Conservation (phyloP, 2,888 invertebrate species). For the Thymelicus lineola region DNA sequence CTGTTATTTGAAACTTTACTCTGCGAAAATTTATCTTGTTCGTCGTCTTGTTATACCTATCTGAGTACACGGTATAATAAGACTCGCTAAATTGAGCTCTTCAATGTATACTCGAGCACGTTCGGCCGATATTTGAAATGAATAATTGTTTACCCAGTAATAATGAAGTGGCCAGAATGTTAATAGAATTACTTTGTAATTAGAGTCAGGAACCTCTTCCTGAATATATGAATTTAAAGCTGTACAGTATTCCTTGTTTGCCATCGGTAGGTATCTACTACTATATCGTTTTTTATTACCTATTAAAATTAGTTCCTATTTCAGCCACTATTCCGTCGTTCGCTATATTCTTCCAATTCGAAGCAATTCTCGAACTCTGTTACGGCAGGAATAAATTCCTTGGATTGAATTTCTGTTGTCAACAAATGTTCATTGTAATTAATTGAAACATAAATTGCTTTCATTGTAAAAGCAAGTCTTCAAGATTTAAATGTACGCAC, state of each 20-base stretch:
- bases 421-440: no score
- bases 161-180: slow-evolving; percentile 33
- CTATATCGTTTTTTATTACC: no score
- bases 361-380: no score
- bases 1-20: slow-evolving; percentile 75
- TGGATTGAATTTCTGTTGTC: no score
- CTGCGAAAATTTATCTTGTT: slow-evolving; percentile 66
- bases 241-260: background rate
- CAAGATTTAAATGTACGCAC: no score
- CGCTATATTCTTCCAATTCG: no score
- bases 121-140: slow-evolving; percentile 25
- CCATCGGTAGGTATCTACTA: no score
- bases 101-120: slow-evolving; percentile 18
- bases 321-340: no score
- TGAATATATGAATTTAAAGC: background rate
- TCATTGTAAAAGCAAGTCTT: no score
- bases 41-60: slow-evolving; percentile 48
- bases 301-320: no score
- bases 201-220: background rate
- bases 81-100: slow-evolving; percentile 38
- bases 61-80: slow-evolving; percentile 42
- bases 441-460: no score
- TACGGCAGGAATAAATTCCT: no score
- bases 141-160: slow-evolving; percentile 32
- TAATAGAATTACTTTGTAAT: background rate